Base-by-base conservation (phyloP, 2,113 vertebrate species). In the Eretmochelys imbricata region DNA sequence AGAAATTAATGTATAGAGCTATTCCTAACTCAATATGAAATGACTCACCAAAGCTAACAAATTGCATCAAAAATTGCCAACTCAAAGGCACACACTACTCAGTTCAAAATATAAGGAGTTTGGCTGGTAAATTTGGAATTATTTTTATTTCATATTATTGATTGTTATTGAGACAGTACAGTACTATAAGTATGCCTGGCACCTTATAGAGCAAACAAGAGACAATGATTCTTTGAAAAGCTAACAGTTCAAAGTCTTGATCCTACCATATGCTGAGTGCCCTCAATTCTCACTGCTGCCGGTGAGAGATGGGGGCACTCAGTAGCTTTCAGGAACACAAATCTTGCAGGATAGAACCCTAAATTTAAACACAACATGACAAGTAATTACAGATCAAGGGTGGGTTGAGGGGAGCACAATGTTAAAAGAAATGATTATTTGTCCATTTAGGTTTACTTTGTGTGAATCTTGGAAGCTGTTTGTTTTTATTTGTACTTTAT, bases 221-320 rank as follows among this genome's bases (percentile, higher is more conserved):
- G n/a, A 38, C n/a, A 38, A 38, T 22, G 19, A 72, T 72, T 72
- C n/a, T 72, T 38, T 72, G 65, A 72, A 72, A 19, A 38, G 9
- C 19, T 10, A 38, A 38, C 62, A 72, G 65, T 51, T 12, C 5
- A 11, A 57, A n/a, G 65, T 12, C 35, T 46, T 8, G 8, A 12
- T 0, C 13, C 42, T 4, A 0, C 5, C 5, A 55, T 29, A 3
- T 3, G 24, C 9, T 2, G 14, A 14, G 2, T 31, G 38, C n/a
- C 8, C n/a, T 72, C 65, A 22, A 10, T 20, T 38, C 65, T 72
- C 65, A 7, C 12, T 9, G 55, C 25, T 13, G 22, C 31, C 35
- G 0, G 0, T 31, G 7, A 20, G 11, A 90, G 5, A 2, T 0
- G 0, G 85, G 31, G 22, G 3, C 35, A 29, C 11, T 1, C 5